phyloP scores from a whole-genome alignment of 2,888 invertebrate genomes.

The Leistus spinibarbis region DNA sequence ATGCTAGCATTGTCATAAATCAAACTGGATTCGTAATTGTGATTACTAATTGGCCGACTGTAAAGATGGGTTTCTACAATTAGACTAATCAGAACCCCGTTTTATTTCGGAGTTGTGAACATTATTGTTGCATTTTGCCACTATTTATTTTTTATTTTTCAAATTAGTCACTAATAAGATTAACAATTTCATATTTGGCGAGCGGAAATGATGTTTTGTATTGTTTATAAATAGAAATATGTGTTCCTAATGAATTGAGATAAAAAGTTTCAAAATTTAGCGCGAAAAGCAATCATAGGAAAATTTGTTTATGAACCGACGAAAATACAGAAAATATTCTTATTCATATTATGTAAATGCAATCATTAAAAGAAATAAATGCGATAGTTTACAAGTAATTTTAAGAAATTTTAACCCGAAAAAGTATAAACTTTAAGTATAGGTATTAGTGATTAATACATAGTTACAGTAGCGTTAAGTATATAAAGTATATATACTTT shows the following conservation, averaged over 20 bases:
- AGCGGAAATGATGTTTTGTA: too few species aligned
- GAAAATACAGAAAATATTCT: not conserved
- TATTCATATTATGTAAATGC: not conserved
- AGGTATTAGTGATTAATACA: slow-evolving; percentile 20
- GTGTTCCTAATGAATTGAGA: not conserved
- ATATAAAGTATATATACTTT: slow-evolving; percentile 12
- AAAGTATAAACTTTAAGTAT: slow-evolving; percentile 23
- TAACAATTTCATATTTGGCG: too few species aligned
- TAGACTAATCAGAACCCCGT: too few species aligned
- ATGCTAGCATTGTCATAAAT: too few species aligned
- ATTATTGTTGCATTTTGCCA: too few species aligned
- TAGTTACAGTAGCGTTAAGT: slow-evolving; percentile 11
- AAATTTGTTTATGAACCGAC: not conserved
- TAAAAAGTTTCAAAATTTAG: not conserved
- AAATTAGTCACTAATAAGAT: too few species aligned
- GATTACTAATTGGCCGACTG: too few species aligned
- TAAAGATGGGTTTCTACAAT: too few species aligned
- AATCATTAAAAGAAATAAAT: slow-evolving; percentile 14
- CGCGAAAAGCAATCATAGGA: slow-evolving; percentile 21
- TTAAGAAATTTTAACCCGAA: slow-evolving; percentile 18
- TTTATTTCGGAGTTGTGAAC: too few species aligned
- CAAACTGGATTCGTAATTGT: too few species aligned
- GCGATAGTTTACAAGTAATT: not conserved
- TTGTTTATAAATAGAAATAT: too few species aligned
- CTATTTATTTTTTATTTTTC: too few species aligned